Base-by-base conservation (phyloP, 2,888 invertebrate genomes). In the Synergus laeviventris region DNA sequence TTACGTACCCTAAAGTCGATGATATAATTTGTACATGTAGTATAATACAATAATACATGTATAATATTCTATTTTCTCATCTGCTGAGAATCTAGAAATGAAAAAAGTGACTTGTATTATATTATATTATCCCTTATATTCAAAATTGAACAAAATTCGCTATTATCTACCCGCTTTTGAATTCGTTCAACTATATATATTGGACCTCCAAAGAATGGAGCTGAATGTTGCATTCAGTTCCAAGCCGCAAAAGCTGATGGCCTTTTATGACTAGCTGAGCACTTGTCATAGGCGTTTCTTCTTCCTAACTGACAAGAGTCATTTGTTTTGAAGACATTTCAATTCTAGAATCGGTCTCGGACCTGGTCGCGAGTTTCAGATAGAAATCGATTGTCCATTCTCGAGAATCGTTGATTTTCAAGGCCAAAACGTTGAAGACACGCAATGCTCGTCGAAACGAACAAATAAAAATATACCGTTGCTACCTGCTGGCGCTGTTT, bases 311-410 rank as follows among this genome's bases (percentile, higher is more conserved):
- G 86, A 87, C 87, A 83, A 79, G 81, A 75, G 81, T 81, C 82
- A 88, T 88, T 84, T 81, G 83, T 87, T 83, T 84, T 84, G 81
- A 74, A 82, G 87, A 86, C 87, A 83, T 87, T 89, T 89, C 87
- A 89, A 89, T 89, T 87, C 85, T 80, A 81, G 83, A 80, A 82
- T 80, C 83, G 81, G 84, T 84, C 85, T 82, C 81, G 83, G 79
- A 76, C 78, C 78, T 82, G 82, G 81, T 82, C 84, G 82, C 78
- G 85, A 85, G 81, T 84, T 84, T 74, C 81, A 84, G 87, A 87
- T 89, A 86, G 83, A 78, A 86, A 89, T 89, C 89, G 86, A 89
- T 89, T 85, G 87, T 85, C 81, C 82, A 81, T 80, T 78, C 75
- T 74, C 36, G 78, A 79, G 82, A 83, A 83, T 82, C 77, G 74